Base-by-base conservation (phyloP, 2,797 vertebrate genomes). In the Cynopterus sphinx region DNA sequence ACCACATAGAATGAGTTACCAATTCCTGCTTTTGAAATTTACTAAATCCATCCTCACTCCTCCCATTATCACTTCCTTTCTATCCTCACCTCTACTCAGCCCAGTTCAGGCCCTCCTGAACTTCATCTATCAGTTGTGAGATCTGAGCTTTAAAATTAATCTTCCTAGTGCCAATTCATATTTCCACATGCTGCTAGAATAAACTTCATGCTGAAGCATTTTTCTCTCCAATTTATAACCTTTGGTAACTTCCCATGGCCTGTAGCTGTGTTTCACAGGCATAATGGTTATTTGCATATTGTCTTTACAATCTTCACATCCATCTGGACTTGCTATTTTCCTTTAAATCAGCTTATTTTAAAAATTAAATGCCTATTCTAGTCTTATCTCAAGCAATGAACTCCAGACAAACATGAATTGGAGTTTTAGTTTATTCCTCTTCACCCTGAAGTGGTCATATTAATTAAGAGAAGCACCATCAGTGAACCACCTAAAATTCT, bases 21-120 rank as follows among this genome's bases (percentile, higher is more conserved):
- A 87, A 8, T 84, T 95, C 21, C 46, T 55, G 51, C 61, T 90
- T 82, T 94, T 95, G 78, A 88, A 89, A 91, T 95, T 53, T 93
- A 17, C 31, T 21, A 10, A 90, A 36, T 81, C n/a, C 28, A 28
- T 81, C 41, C 43, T 91, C 13, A 73, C 53, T n/a, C 59, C 51
- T 24, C 51, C 22, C 19, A 39, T 39, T 39, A n/a, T 90, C 39
- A 79, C 24, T 75, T 88, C 65, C 77, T 90, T 59, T 93, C 33
- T 92, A 22, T 49, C 92, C 46, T 87, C 28, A 55, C n/a, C 26
- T 65, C 16, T 57, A 4, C 39, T 81, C 26, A 81, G 31, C n/a
- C 24, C 84, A 3, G 15, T 39, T 82, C 73, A 71, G 85, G 22
- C 19, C 31, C 43, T 94, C 36, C 22, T 91, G 74, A 87, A 43